Evolutionary conservation across 1,140 invertebrate genomes (phyloP), one percentile per base, ranked within the genome.

Genomic region (Drosophila baimaii): DNA sequence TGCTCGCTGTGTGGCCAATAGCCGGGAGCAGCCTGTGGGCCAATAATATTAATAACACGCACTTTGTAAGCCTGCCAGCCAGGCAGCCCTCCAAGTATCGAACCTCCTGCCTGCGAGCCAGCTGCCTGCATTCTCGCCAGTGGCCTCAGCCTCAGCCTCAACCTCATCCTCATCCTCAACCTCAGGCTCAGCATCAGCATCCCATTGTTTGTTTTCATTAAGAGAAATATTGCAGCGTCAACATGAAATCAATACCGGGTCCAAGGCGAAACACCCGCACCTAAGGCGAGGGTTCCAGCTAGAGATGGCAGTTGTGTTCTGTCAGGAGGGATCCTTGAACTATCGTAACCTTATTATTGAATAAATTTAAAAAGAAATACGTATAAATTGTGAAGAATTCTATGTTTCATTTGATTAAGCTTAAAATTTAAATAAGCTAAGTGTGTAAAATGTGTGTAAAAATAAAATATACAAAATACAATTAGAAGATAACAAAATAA

Each of bases 41-140:
- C 83, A 88, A 88, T 88, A 88, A 88, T 88, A 88, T 88, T 88
- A 89, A 88, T 88, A 88, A 88, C 84, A 88, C 84, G 84, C 84
- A 88, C 84, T 88, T 88, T 89, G 80, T 79, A 76, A 70, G 64
- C 61, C 65, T 35, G 46, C 35, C 65, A 68, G 47, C 59, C 64
- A 33, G 25, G 2, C 47, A 49, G 47, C 25, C 47, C 12, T 29
- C 33, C 27, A 21, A 61, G 61, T 15, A 39, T 29, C 43, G 51
- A 57, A 62, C 80, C 79, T 78, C 74, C 73, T 61, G 74, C 74
- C 61, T 68, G 63, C 69, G 37, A 59, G 55, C 65, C 71, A 55
- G 74, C 54, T 74, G 78, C 57, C 69, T 69, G 49, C 61, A 61
- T 49, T 75, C 62, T 78, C 69, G 49, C 41, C 68, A 44, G 41